Evolutionary conservation across 2,113 vertebrate genomes (phyloP).

Genomic region (Drymodes brunneopygia): DNA sequence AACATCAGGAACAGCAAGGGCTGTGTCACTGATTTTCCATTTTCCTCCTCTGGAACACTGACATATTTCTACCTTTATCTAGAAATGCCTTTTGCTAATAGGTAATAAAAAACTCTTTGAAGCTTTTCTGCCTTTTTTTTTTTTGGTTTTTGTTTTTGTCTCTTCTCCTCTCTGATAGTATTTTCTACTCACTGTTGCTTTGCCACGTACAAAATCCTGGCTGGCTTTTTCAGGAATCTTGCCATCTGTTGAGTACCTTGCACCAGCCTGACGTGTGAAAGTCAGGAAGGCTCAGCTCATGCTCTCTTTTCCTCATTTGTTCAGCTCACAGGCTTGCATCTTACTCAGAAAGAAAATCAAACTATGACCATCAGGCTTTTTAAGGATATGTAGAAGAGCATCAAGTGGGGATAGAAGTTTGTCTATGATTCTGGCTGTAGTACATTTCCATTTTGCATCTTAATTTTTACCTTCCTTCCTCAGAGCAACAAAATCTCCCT

Average conservation of each 20-base stretch:
- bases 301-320: not conserved
- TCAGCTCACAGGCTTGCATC: not conserved
- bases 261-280: not conserved
- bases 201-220: not conserved
- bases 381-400: not conserved
- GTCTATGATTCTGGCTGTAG: not conserved
- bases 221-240: slow-evolving; percentile 23
- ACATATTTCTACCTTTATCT: not conserved
- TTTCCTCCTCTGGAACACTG: not conserved
- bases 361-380: not conserved
- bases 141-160: not conserved
- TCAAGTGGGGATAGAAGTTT: not conserved
- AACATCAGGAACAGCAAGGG: not conserved
- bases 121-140: not conserved
- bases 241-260: slow-evolving; percentile 30
- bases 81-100: not conserved
- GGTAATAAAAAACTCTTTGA: not conserved
- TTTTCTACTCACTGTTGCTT: slow-evolving; percentile 15
- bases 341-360: not conserved
- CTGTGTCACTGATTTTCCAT: not conserved
- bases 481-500: not conserved
- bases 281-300: not conserved
- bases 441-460: not conserved
- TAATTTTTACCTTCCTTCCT: not conserved
- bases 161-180: not conserved